These are phyloP conservation scores for Seira sanloemensis DNA, from an alignment of 2,888 invertebrate genomes.

Conservation along the genomic window DNA sequence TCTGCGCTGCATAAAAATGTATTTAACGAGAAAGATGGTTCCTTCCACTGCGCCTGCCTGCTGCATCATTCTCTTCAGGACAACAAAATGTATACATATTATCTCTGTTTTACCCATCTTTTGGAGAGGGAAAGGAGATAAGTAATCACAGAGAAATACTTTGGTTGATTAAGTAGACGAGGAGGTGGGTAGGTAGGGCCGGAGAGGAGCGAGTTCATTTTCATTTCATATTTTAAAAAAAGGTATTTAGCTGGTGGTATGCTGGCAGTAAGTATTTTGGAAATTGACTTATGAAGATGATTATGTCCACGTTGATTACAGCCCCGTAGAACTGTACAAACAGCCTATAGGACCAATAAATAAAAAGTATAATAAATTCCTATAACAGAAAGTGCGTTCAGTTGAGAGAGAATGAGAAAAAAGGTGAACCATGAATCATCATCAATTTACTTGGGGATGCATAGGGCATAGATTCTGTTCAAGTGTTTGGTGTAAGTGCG, in stretches of 20 bases:
- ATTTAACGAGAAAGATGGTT: not conserved
- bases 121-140: constrained; percentile 20
- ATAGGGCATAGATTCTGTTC: not conserved
- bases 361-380: constrained; percentile 20
- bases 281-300: constrained; percentile 56
- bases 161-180: constrained; percentile 43
- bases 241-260: not conserved
- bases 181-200: not conserved
- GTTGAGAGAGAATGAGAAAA: constrained; percentile 1
- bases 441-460: constrained; percentile 1
- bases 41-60: not conserved
- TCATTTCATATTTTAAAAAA: not conserved
- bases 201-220: constrained; percentile 6
- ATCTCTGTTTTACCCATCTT: not conserved
- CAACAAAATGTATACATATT: not conserved
- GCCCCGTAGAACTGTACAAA: constrained; percentile 28
- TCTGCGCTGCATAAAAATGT: not conserved
- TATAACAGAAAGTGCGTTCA: constrained; percentile 8
- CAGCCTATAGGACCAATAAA: constrained; percentile 50
- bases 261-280: constrained; percentile 20
- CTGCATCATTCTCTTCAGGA: not conserved
- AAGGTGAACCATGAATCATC: constrained; percentile 57
- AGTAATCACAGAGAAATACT: constrained; percentile 35
- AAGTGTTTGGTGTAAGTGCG: constrained; percentile 11
- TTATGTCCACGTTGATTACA: constrained; percentile 33